Evolutionary conservation across 1,140 invertebrate genomes (phyloP).

Genomic region (Eumeta japonica): DNA sequence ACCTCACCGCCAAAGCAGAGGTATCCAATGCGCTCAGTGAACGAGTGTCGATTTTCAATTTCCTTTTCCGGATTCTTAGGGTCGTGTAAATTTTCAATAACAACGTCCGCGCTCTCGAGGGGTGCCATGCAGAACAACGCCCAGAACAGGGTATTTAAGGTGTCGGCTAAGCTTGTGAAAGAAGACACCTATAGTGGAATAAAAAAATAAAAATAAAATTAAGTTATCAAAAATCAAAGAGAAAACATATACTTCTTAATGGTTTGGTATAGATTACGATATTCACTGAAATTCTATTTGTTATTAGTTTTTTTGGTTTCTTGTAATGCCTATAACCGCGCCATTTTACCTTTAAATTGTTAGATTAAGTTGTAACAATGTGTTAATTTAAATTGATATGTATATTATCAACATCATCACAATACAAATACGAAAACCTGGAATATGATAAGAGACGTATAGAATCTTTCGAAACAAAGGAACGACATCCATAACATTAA

Average conservation of each 20-base stretch:
- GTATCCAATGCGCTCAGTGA: conserved; percentile 64
- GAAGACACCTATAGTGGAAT: conserved; percentile 42
- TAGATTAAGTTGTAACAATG: no score
- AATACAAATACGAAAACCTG: no score
- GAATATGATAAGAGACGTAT: no score
- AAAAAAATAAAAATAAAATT: neutral
- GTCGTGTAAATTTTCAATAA: conserved; percentile 57
- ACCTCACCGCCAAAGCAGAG: conserved; percentile 60
- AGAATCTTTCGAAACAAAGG: no score
- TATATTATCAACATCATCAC: no score
- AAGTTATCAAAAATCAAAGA: no score
- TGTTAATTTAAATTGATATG: no score
- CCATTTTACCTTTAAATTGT: no score
- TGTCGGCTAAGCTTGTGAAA: conserved; percentile 59
- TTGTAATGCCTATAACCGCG: no score
- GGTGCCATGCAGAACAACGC: conserved; percentile 72
- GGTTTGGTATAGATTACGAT: neutral
- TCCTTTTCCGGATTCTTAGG: conserved; percentile 31
- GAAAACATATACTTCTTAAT: no score
- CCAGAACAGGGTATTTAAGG: conserved; percentile 74
- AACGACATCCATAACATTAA: no score
- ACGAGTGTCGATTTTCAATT: conserved; percentile 59
- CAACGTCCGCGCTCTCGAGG: conserved; percentile 64
- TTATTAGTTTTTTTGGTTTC: no score
- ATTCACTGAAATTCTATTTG: neutral